phyloP scores from a whole-genome alignment of 2,113 vertebrate species.

The Heterochromis multidens region DNA sequence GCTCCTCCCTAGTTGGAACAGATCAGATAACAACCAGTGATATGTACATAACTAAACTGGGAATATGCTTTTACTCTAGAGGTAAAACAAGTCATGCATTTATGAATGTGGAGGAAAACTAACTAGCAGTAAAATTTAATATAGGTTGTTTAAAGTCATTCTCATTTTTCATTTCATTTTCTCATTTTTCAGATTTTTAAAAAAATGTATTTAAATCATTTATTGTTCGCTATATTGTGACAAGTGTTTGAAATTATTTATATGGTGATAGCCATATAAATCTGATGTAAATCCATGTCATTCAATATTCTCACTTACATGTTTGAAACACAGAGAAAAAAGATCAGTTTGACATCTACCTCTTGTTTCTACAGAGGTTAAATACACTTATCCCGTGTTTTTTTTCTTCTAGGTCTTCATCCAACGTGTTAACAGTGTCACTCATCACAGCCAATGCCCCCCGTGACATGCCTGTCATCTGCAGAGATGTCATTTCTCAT shows the following conservation, averaged over 20 bases:
- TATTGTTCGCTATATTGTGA: not conserved
- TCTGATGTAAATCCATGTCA: no score
- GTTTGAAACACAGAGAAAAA: not conserved
- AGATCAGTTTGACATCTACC: not conserved
- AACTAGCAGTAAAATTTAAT: not conserved
- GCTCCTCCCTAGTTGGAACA: not conserved
- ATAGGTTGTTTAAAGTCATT: no score
- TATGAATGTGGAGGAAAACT: not conserved
- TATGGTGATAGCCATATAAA: not conserved
- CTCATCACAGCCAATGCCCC: not conserved
- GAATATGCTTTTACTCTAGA: not conserved
- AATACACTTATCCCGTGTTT: not conserved
- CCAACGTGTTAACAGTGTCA: slow-evolving; percentile 29
- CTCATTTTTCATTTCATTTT: no score
- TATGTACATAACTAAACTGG: not conserved
- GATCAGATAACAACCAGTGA: not conserved
- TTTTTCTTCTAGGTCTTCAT: not conserved
- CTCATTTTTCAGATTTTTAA: not conserved
- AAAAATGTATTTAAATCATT: not conserved
- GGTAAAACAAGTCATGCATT: not conserved
- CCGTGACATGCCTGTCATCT: slow-evolving; percentile 33
- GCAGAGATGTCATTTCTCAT: slow-evolving; percentile 72
- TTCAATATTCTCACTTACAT: not conserved
- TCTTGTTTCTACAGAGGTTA: not conserved
- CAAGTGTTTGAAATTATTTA: not conserved